Evolutionary conservation across 2,888 invertebrate genomes (phyloP), one percentile per base, ranked within the genome.

Genomic region (Phragmatobia fuliginosa): DNA sequence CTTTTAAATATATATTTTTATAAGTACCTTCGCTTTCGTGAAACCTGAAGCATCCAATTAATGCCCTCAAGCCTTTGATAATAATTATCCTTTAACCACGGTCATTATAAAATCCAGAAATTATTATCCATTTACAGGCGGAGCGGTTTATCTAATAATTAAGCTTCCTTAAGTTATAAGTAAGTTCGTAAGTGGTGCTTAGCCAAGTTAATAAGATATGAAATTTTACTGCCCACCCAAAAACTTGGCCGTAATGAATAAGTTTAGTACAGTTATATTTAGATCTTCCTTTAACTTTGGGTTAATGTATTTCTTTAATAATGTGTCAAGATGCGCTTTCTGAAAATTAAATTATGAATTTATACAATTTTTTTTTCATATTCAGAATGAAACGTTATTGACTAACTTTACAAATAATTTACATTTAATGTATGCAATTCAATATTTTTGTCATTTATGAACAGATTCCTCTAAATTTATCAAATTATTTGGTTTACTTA

Each of bases 131-230:
- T 72, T 83, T 71, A 72, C 63, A 72, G 68, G 45, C 63, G 52
- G 60, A 41, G 68, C 74, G 81, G 79, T 81, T 81, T 77, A 82
- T 76, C 73, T 73, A 66, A 69, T 72, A 83, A 82, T 83, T 85
- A 81, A 82, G 80, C 79, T 77, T 76, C 65, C 76, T 79, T 82
- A 81, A 87, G 83, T 85, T 83, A 83, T 78, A 81, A 84, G 83
- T 82, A 85, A 83, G 80, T 87, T 86, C 75, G 76, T 80, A 81
- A 83, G 84, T 83, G 83, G 78, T 82, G 66, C 83, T 81, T 72
- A 78, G 83, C 78, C 80, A 81, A 84, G 80, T 85, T 87, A 84
- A 85, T 87, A 87, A 85, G 87, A 85, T 83, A 84, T 85, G 85
- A 87, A 86, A 85, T 86, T 87, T 84, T 85, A 86, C 84, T 80